Evolutionary conservation across 2,888 invertebrate genomes (phyloP), one percentile per base, ranked within the genome.

Genomic region (Caenorhabditis sinica): DNA sequence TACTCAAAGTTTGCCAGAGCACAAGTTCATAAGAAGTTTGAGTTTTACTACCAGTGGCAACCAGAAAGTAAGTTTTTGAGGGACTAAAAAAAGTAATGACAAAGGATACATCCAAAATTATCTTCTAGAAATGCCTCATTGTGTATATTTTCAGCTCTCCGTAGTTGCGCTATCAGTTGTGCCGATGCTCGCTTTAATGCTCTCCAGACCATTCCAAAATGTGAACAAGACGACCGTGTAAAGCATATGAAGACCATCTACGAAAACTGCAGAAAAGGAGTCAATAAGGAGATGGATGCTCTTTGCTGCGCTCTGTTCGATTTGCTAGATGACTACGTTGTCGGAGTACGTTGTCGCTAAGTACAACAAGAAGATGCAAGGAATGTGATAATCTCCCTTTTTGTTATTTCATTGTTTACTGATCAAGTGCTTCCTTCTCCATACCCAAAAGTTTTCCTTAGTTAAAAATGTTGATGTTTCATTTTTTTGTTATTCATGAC

Each of bases 221-320:
- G 20, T 28, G 23, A 17, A 23, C 36, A 53, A 11, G 33, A 61
- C 11, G 53, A 40, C 5, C 49, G 63, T 8, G 51, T 63, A 0
- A 17, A 13, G 0, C 8, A 23, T 8, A 45, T 74, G 20, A 53
- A 28, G 11, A 63, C 9, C 1, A 63, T 74, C 61, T 74, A 74
- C 33, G n/a, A 51, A 51, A 61, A 40, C 33, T 74, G 74, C 74
- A 53, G 1, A 0, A 36, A 20, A 20, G 63, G 51, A 1, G 63
- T 53, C 33, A 74, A 74, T 13, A 63, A 53, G 23, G 63, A 63
- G 5, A 63, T 74, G 33, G 74, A 74, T n/a, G 40, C 63, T 15
- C 25, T 63, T 0, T 74, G 74, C 63, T 61, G 51, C n/a, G 33
- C 74, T 0, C 53, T 74, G 4, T 53, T 51, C n/a, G 25, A 53